Evolutionary conservation across 2,888 invertebrate species (phyloP).

Genomic region (Netelia fuscicornis): DNA sequence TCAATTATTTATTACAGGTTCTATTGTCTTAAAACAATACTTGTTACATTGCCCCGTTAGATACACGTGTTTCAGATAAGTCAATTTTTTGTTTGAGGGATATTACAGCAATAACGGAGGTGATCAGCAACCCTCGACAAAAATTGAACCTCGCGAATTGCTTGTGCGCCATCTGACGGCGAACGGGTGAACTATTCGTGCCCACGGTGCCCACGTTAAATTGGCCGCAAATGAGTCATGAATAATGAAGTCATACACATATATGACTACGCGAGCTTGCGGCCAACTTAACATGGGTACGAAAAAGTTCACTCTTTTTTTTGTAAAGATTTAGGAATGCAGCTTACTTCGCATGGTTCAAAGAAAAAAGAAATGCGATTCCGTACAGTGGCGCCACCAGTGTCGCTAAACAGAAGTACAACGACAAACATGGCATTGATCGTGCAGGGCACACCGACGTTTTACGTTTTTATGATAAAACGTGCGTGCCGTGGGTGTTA

Average conservation of each 20-base stretch:
- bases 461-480: not conserved
- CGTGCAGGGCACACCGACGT: conserved; percentile 27
- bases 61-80: not conserved
- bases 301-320: no score
- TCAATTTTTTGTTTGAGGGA: not conserved
- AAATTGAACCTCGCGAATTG: no score
- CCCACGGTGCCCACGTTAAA: no score
- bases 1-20: not conserved
- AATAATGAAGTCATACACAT: no score
- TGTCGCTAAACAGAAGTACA: conserved; percentile 30
- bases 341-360: conserved; percentile 48
- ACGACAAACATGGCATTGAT: conserved; percentile 53
- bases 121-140: no score
- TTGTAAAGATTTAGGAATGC: not conserved
- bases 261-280: no score
- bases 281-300: no score
- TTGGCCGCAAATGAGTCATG: no score
- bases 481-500: not conserved
- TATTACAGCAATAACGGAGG: not conserved
- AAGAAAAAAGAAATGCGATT: conserved; percentile 2
- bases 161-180: no score
- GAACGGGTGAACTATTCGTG: no score
- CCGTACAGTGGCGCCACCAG: conserved; percentile 50
- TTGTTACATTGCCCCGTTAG: not conserved
- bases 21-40: not conserved